A percentile compares a stretch with the other conserved stretches of the same genome.
Evolutionary conservation across 1,140 invertebrate genomes (phyloP).

Genomic region (Leptopilina clavipes): DNA sequence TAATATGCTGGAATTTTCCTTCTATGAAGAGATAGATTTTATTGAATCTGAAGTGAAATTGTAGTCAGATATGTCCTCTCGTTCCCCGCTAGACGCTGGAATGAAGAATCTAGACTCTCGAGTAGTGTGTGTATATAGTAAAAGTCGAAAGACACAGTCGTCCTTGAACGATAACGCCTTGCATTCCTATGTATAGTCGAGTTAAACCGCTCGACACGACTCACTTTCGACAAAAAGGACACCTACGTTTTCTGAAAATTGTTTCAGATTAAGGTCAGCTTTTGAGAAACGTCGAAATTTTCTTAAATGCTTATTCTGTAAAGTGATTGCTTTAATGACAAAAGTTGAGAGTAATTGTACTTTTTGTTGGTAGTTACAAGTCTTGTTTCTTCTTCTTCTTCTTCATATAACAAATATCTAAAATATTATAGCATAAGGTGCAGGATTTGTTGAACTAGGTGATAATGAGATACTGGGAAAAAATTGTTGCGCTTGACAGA

Average conservation of each 20-base stretch:
- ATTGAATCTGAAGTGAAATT: neutral
- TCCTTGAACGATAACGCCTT: conserved; percentile 62
- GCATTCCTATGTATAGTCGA: conserved; percentile 51
- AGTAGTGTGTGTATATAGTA: conserved; percentile 36
- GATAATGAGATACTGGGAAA: no score
- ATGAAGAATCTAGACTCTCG: conserved; percentile 13
- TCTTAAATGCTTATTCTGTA: no score
- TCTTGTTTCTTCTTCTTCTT: neutral
- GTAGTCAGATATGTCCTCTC: neutral
- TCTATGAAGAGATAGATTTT: no score
- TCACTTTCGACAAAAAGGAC: conserved; percentile 21
- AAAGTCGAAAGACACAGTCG: conserved; percentile 52
- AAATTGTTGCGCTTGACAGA: no score
- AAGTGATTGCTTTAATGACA: no score
- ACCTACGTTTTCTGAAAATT: conserved; percentile 1
- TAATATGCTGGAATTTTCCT: no score
- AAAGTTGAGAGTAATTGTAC: no score
- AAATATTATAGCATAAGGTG: no score
- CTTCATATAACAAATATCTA: neutral
- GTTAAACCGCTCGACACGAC: conserved; percentile 45
- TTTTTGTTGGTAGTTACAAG: no score
- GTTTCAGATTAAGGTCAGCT: no score
- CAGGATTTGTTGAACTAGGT: no score
- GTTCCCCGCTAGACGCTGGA: neutral
- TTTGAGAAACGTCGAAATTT: no score